Percentiles rank a stretch among this genome's conserved stretches.
phyloP scores from a whole-genome alignment of 2,888 invertebrate species.

The Quadriops clusia region DNA sequence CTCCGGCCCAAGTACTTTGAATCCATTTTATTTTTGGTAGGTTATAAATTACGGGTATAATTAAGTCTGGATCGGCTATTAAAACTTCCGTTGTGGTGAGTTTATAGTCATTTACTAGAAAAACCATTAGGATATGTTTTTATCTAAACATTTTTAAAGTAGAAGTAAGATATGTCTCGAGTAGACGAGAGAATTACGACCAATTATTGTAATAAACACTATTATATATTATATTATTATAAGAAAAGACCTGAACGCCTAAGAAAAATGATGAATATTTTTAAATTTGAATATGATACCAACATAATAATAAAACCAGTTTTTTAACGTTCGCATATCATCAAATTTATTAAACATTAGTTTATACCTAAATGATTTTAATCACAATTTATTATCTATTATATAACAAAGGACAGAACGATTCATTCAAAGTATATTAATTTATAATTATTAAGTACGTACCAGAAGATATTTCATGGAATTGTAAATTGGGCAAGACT shows the following conservation, averaged over 20 bases:
- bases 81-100: slow-evolving; percentile 33
- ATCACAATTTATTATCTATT: not conserved
- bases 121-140: slow-evolving; percentile 4
- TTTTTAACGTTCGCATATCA: too few species aligned
- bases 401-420: slow-evolving; percentile 1
- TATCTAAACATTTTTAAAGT: not conserved
- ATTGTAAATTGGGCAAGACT: slow-evolving; percentile 23
- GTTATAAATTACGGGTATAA: slow-evolving; percentile 31
- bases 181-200: too few species aligned
- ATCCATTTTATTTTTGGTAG: slow-evolving; percentile 36
- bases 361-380: not conserved
- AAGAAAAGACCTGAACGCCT: too few species aligned
- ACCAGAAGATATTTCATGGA: slow-evolving; percentile 27
- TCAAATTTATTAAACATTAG: slow-evolving; percentile 1
- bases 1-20: slow-evolving; percentile 40
- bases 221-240: not conserved
- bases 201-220: too few species aligned
- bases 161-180: too few species aligned
- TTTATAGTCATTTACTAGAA: slow-evolving; percentile 18
- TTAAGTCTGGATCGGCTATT: slow-evolving; percentile 33
- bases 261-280: too few species aligned
- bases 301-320: too few species aligned
- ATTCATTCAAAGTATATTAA: not conserved
- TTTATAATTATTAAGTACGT: slow-evolving; percentile 19
- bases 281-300: too few species aligned